These are phyloP conservation scores for Philopedon plagiatum DNA, from an alignment of 2,888 invertebrate species.

Conservation along the genomic window DNA sequence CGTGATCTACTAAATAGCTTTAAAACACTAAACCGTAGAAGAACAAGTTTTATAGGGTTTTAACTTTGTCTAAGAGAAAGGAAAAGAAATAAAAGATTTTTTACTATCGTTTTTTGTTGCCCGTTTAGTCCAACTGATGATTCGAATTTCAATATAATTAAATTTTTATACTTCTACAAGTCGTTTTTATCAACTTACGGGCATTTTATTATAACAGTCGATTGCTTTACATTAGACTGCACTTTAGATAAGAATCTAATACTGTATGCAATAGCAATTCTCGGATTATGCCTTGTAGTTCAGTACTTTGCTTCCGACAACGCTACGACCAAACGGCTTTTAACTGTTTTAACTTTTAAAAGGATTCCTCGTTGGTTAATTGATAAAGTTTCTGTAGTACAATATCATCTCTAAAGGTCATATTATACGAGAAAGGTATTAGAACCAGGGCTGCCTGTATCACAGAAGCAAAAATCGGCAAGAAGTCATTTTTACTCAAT, in stretches of 20 bases:
- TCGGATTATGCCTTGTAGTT: background rate
- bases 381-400: background rate
- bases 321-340: background rate
- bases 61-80: no score
- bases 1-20: no score
- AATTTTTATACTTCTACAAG: background rate
- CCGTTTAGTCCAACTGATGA: background rate
- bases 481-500: no score
- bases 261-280: background rate
- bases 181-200: background rate
- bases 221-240: background rate
- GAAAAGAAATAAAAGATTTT: no score
- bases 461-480: no score
- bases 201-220: slow-evolving; percentile 4
- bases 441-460: no score
- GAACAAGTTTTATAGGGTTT: no score
- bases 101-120: no score
- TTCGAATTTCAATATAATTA: background rate
- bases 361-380: background rate
- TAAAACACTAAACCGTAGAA: no score
- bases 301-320: background rate
- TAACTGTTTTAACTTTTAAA: background rate
- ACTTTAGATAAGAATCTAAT: slow-evolving; percentile 1
- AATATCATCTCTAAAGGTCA: no score
- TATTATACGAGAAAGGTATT: no score